Evolutionary conservation across 2,888 invertebrate genomes (phyloP).

Genomic region (Nemapogon koenigi): DNA sequence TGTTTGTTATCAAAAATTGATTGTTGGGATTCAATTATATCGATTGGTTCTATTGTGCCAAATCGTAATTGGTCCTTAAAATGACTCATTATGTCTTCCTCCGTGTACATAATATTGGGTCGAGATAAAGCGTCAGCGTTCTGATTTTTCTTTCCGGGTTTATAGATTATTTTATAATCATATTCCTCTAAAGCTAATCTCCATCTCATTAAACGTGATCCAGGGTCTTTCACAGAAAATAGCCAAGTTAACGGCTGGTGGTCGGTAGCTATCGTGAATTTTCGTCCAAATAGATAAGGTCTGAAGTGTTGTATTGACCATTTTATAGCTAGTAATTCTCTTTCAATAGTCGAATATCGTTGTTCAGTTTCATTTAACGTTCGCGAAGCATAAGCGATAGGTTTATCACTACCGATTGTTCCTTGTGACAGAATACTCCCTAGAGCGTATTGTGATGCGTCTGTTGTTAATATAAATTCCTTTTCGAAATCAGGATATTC

Average conservation of each 20-base stretch:
- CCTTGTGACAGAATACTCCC: constrained; percentile 18
- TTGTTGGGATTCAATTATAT: too few species aligned
- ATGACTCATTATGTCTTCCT: too few species aligned
- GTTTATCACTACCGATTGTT: constrained; percentile 16
- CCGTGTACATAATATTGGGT: too few species aligned
- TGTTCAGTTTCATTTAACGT: constrained; percentile 10
- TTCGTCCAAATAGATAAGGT: constrained; percentile 22
- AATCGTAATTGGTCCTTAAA: too few species aligned
- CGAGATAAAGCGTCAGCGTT: constrained; percentile 23
- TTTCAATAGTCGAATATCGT: constrained; percentile 15
- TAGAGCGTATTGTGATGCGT: constrained; percentile 20
- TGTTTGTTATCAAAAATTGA: too few species aligned
- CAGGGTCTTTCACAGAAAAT: constrained; percentile 23
- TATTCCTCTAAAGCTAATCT: too few species aligned
- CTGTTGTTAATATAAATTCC: constrained; percentile 22
- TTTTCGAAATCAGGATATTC: too few species aligned
- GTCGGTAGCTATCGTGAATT: constrained; percentile 21
- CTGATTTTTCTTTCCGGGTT: constrained; percentile 21
- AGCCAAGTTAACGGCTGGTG: constrained; percentile 20
- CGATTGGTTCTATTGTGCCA: too few species aligned
- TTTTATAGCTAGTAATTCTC: constrained; percentile 15
- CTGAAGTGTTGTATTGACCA: constrained; percentile 19
- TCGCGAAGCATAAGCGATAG: constrained; percentile 16
- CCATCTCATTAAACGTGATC: constrained; percentile 23
- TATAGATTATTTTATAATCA: constrained; percentile 26